Percentiles rank a stretch among this genome's conserved stretches.
Evolutionary conservation across 1,140 invertebrate species (phyloP).

Genomic region (Bombus superbus): DNA sequence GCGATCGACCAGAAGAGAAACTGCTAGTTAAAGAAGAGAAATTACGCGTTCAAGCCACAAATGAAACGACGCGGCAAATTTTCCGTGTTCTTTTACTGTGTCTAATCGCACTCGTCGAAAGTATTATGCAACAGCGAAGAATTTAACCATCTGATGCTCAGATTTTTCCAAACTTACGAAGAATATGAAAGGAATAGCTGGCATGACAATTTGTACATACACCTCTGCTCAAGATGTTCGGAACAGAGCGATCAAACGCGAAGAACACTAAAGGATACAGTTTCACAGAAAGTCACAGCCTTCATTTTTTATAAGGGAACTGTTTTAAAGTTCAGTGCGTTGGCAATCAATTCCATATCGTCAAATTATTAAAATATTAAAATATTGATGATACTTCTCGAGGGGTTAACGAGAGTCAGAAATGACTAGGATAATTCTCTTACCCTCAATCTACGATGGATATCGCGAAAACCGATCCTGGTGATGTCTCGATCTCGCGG

Average conservation of each 20-base stretch:
- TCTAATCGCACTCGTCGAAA: neutral
- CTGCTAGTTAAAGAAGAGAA: slow-evolving; percentile 24
- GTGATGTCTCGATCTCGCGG: slow-evolving; percentile 88
- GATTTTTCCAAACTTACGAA: neutral
- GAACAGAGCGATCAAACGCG: no score
- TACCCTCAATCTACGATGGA: slow-evolving; percentile 89
- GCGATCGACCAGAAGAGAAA: slow-evolving; percentile 32
- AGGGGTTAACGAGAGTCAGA: neutral
- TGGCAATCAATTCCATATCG: no score
- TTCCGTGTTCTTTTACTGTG: neutral
- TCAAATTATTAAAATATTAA: no score
- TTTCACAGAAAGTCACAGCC: no score
- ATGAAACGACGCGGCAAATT: neutral
- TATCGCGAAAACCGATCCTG: slow-evolving; percentile 90
- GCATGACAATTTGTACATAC: no score
- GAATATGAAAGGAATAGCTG: neutral
- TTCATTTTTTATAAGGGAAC: no score
- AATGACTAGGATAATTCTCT: slow-evolving; percentile 72
- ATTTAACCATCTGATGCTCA: no score
- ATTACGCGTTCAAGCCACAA: slow-evolving; percentile 27
- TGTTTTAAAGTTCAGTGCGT: no score
- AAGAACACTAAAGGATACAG: no score
- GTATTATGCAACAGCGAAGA: neutral
- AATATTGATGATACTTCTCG: no score
- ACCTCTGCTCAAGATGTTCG: no score